A percentile compares a stretch with the other conserved stretches of the same genome.
Conservation (phyloP, 2,888 invertebrate species). For the Brenthis hecate region DNA sequence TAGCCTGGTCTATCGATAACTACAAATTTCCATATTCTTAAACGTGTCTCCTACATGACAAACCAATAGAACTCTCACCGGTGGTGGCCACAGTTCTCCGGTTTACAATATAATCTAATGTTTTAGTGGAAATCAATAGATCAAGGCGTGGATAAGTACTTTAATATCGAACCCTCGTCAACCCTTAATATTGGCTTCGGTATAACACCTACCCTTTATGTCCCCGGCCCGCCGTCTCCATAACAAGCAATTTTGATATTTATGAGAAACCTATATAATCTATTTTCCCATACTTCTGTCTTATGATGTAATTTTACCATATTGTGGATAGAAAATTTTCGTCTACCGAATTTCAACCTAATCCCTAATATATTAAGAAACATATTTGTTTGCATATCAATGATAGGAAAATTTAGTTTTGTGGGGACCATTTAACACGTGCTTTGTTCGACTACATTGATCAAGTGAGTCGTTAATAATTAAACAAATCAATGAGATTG, state of each 20-base stretch:
- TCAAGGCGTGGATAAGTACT: conserved; percentile 41
- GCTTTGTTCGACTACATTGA: conserved; percentile 29
- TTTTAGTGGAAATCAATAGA: conserved; percentile 42
- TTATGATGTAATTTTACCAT: conserved; percentile 29
- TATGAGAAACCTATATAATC: conserved; percentile 16
- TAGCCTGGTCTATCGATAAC: too few relatives aligned
- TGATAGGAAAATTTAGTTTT: conserved; percentile 20
- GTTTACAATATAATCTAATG: conserved; percentile 41
- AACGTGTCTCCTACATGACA: conserved; percentile 6
- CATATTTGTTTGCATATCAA: conserved; percentile 15
- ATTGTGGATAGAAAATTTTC: conserved; percentile 14
- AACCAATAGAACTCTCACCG: conserved; percentile 1
- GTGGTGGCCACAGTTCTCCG: conserved; percentile 12
- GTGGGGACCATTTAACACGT: conserved; percentile 32
- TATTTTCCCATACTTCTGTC: conserved; percentile 8
- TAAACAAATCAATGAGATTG: conserved; percentile 18
- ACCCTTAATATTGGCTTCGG: conserved; percentile 42
- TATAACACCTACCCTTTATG: conserved; percentile 41
- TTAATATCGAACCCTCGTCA: conserved; percentile 62
- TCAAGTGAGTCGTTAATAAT: conserved; percentile 25
- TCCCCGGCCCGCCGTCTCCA: conserved; percentile 27
- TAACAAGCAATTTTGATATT: conserved; percentile 31
- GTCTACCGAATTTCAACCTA: conserved; percentile 12
- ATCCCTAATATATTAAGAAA: conserved; percentile 2
- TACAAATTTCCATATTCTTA: conserved; percentile 1